Base-by-base conservation (phyloP, 2,888 invertebrate genomes). In the Andrena bucephala region DNA sequence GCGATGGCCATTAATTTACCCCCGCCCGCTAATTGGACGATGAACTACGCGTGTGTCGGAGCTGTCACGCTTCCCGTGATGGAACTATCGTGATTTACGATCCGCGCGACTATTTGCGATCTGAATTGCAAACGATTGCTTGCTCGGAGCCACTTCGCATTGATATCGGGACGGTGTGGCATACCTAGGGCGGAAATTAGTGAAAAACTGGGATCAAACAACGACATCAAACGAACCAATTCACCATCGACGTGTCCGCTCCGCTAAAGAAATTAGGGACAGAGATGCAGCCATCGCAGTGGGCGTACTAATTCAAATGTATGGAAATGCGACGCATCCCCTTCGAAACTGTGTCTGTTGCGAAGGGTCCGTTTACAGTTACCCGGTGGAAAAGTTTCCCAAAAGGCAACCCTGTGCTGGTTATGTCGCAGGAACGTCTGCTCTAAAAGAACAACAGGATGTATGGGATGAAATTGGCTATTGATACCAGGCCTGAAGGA, bases 241-340 rank as follows among this genome's bases (percentile, higher is more conserved):
- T 67, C 31, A 4, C 1, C 20, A 33, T n/a, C 24, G 36, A 80
- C 77, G 42, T 70, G 10, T 78, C 59, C 5, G n/a, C 48, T 48
- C 62, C 42, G 62, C 33, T 66, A 66, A 63, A 77, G 71, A 72
- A 81, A 77, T 77, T 81, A 72, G 67, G 77, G 67, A 31, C 7
- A n/a, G 68, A 69, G 36, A 20, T 5, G 54, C 20, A 29, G 16
- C 57, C 50, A 59, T 50, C 62, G 54, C 68, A 57, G 81, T 72
- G 52, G 77, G 81, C 77, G 77, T 68, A 31, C 36, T 83, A 81
- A 83, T 82, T 82, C 81, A 81, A 77, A 83, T 81, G 72, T 70
- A 83, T 77, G 81, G 77, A 81, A 77, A 81, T 63, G n/a, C 48
- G 48, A 42, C 29, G 69, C 50, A 16, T 48, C 48, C 65, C 68